Evolutionary conservation across 2,797 vertebrate genomes (phyloP), one percentile per base, ranked within the genome.

Genomic region (Arnoldichthys spilopterus): DNA sequence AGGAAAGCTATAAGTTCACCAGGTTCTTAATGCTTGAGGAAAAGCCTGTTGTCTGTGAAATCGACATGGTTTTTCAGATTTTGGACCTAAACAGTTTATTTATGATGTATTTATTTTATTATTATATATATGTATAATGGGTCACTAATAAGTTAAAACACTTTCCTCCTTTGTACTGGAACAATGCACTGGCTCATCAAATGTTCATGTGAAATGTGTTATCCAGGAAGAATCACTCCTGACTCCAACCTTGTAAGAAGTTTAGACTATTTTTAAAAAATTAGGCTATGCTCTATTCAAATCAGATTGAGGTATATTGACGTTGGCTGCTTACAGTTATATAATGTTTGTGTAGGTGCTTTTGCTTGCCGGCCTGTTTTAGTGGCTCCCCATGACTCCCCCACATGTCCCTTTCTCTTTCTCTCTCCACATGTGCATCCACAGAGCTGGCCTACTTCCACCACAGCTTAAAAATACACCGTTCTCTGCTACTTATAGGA

Each of bases 251-350:
- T 49, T 78, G 63, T 54, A 63, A 47, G 63, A 72, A 47, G 32
- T 64, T 70, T 71, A 62, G 69, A 51, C 22, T 11, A 37, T 40
- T 34, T 71, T 77, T 7, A 53, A 56, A 45, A 72, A 66, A 22
- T 6, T 6, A 54, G 51, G 30, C 34, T 71, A 37, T 3, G 30
- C 30, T 53, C 34, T 70, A 28, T 49, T 61, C 43, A 73, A 58
- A 40, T 37, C 70, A 37, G n/a, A n/a, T 15, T 45, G 22, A 28
- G 34, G 16, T 9, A 45, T 56, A 40, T 15, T 18, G 24, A 47
- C 22, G 15, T 67, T 43, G 13, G 15, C 63, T 45, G 64, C 15
- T 47, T 67, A n/a, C 22, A 26, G 64, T 67, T 67, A 67, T 6
- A 28, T 47, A 67, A 67, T 47, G 64, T 45, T 67, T 12, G 47